Conservation (phyloP, 2,797 vertebrate genomes). For the Chloroceryle inda region DNA sequence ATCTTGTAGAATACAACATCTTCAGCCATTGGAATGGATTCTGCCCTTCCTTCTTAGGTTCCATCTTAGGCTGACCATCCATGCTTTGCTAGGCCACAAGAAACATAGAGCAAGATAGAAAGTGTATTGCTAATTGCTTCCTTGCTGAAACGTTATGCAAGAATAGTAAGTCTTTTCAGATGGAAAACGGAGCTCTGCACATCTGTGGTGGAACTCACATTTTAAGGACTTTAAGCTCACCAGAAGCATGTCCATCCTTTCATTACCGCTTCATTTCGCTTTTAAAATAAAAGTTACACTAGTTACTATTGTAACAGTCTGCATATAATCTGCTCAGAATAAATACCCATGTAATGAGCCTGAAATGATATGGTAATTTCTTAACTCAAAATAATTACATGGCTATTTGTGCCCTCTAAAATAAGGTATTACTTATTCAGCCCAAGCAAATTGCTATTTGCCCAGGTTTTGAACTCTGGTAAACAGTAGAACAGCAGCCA, state of each 20-base stretch:
- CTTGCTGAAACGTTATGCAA: background rate
- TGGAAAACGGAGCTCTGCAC: background rate
- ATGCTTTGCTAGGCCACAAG: background rate
- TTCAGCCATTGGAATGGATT: background rate
- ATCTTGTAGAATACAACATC: background rate
- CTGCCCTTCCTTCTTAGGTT: background rate
- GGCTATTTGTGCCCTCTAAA: constrained; percentile 68
- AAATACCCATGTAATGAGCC: constrained; percentile 72
- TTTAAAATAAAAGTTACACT: background rate
- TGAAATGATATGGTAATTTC: constrained; percentile 72
- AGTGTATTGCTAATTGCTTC: background rate
- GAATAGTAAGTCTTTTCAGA: background rate
- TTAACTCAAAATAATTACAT: constrained; percentile 76
- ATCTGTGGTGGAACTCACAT: background rate
- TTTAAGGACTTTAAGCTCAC: background rate
- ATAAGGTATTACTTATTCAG: constrained; percentile 67
- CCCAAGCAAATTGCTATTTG: constrained; percentile 71
- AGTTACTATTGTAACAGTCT: constrained; percentile 15
- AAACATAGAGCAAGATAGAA: background rate
- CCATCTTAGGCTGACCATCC: background rate
- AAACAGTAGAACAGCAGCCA: constrained; percentile 40
- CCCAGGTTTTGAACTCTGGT: constrained; percentile 68
- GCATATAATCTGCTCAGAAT: constrained; percentile 48
- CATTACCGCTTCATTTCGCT: background rate
- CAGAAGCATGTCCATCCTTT: background rate